Base-by-base conservation (phyloP, 2,113 vertebrate genomes). In the Phyllopteryx taeniolatus region DNA sequence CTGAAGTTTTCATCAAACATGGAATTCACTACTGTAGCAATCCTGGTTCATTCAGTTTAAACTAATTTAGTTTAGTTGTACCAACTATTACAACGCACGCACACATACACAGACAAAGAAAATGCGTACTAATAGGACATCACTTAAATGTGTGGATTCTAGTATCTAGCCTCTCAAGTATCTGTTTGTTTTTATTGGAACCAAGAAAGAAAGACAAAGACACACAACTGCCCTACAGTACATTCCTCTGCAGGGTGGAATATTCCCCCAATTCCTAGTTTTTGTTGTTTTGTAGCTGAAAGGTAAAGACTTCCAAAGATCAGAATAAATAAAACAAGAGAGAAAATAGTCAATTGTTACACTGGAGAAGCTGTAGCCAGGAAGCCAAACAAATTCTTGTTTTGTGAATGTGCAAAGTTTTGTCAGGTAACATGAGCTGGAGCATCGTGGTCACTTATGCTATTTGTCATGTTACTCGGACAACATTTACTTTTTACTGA, bases 101-200 rank as follows among this genome's bases (percentile, higher is more conserved):
- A 22, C 8, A 56, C 53, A 59, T 4, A 13, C 56, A 12, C 47
- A 11, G 13, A 59, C 27, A 33, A 22, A n/a, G n/a, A 56, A 56
- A 75, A 67, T 59, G 59, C 67, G 60, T 60, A 20, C 20, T 49
- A 60, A 75, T 68, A 67, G n/a, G n/a, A 22, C 54, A 22, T 22
- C 54, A 56, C 54, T 4, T 22, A 56, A 22, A 56, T 56, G 20
- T 22, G 54, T 22, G 54, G 20, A 22, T 56, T 22, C 54, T 22
- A 9, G 14, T 22, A 13, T 27, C 1, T 22, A 27, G 54, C 54
- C 22, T 27, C 54, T 57, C 8, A 27, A 57, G 22, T 22, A 27
- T 22, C 2, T 20, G 7, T 1, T n/a, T 56, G 20, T 57, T 57
- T 57, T 57, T 22, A 57, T 57, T 57, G n/a, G n/a, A 57, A 57